A percentile compares a stretch with the other conserved stretches of the same genome.
Conservation (phyloP, 2,888 invertebrate species). For the Selenia dentaria region DNA sequence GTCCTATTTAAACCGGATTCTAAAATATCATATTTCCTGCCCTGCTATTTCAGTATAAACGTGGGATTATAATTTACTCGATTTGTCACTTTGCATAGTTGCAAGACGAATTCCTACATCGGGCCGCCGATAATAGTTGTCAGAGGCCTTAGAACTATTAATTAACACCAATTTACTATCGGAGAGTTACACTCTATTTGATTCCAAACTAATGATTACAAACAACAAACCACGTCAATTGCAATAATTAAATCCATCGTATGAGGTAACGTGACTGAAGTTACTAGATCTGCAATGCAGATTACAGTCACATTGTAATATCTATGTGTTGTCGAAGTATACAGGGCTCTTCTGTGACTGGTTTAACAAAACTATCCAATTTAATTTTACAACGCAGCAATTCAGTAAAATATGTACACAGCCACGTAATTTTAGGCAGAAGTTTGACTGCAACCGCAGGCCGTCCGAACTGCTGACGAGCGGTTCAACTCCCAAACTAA, state of each 20-base stretch:
- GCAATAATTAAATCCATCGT: slow-evolving; percentile 53
- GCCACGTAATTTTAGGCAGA: slow-evolving; percentile 15
- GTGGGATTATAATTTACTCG: slow-evolving; percentile 24
- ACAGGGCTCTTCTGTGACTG: slow-evolving; percentile 9
- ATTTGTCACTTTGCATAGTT: slow-evolving; percentile 30
- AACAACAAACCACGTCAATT: slow-evolving; percentile 50
- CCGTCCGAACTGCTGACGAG: slow-evolving; percentile 20
- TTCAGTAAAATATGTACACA: slow-evolving; percentile 18
- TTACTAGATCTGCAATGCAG: slow-evolving; percentile 25
- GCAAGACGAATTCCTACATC: slow-evolving; percentile 31
- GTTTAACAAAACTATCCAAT: slow-evolving; percentile 16
- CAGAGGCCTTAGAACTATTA: slow-evolving; percentile 22
- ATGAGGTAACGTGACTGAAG: slow-evolving; percentile 30
- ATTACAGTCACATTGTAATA: slow-evolving; percentile 1
- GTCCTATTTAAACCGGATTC: slow-evolving; percentile 28
- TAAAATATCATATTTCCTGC: slow-evolving; percentile 30
- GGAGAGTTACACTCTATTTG: slow-evolving; percentile 41
- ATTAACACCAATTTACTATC: slow-evolving; percentile 42
- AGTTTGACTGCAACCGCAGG: slow-evolving; percentile 16
- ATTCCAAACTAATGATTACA: slow-evolving; percentile 49
- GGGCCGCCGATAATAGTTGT: no score
- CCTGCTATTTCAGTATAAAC: slow-evolving; percentile 22
- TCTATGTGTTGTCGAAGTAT: no score
- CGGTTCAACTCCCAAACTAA: slow-evolving; percentile 38
- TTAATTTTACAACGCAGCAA: slow-evolving; percentile 9